Evolutionary conservation across 2,888 invertebrate species (phyloP), one percentile per base, ranked within the genome.

Genomic region (Cataglyphis albicans): DNA sequence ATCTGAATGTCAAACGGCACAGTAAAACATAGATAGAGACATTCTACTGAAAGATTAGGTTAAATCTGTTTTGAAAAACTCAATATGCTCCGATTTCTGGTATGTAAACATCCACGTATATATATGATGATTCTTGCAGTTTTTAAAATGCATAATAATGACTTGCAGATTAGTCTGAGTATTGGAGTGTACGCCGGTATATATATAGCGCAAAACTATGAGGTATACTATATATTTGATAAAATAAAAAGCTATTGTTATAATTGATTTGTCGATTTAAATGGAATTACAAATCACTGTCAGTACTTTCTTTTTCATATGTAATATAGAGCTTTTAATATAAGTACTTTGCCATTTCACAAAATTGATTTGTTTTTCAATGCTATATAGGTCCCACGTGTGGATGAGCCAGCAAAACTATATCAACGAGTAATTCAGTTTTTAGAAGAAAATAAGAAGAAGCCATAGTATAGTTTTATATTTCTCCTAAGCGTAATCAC

Each of bases 381-480:
- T 95, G 1, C 6, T 48, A 48, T 95, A 81, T 95, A 98, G 98
- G 96, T 98, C 87, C 98, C 98, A 9, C 96, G 97, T 93, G 97
- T 98, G 6, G 98, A 98, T 95, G 97, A 98, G 90, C 98, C 98
- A 4, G 95, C 95, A 84, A 97, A 96, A 89, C 93, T 98, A 90
- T 95, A 97, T 92, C 96, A 97, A 86, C 97, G 97, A 94, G 94
- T 97, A 63, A 97, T 96, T 94, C 96, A 96, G 76, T 97, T 96
- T 93, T 94, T 97, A 32, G 97, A 98, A 87, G 96, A 96, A 85
- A 97, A 98, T 91, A 96, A 93, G 94, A 96, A 95, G 94, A 95
- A 95, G 90, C 95, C 93, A 92, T 87, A 90, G 35, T 64, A 6
- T 48, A 18, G 5, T 0, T 0, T 0, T 35, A 5, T 32, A 41